A percentile compares a stretch with the other conserved stretches of the same genome.
Conservation (phyloP, 2,113 vertebrate genomes). For the Alligator sinensis region DNA sequence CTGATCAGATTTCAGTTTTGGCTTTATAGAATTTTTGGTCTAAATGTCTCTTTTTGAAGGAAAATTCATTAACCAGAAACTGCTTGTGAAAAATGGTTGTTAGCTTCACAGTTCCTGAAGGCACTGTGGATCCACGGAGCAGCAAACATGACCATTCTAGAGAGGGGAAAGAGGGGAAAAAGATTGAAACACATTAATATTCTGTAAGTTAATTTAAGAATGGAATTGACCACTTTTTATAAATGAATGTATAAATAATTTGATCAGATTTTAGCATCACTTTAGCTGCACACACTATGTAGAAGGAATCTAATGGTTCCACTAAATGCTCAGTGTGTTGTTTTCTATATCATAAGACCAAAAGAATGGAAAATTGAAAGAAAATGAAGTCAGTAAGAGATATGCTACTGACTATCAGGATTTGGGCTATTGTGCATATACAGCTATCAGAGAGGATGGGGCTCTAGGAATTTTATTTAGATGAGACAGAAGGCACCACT, state of each 20-base stretch:
- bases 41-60: slow-evolving; percentile 71
- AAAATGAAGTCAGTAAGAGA: neutral
- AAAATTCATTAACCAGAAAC: slow-evolving; percentile 79
- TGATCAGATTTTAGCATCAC: neutral
- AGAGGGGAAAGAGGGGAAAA: slow-evolving; percentile 30
- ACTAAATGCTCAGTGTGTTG: slow-evolving; percentile 2
- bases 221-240: neutral
- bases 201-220: slow-evolving; percentile 18
- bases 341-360: neutral
- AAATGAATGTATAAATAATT: neutral
- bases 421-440: neutral
- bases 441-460: slow-evolving; percentile 3
- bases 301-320: neutral
- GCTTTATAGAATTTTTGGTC: slow-evolving; percentile 77
- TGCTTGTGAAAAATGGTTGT: slow-evolving; percentile 57
- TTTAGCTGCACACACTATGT: neutral
- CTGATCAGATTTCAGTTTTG: slow-evolving; percentile 68
- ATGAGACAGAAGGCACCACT: neutral
- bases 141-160: slow-evolving; percentile 97
- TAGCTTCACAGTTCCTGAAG: slow-evolving; percentile 91
- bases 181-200: slow-evolving; percentile 3
- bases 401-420: neutral
- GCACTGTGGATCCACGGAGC: slow-evolving; percentile 99
- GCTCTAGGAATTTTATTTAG: slow-evolving; percentile 16
- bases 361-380: neutral